Evolutionary conservation across 2,113 vertebrate genomes (phyloP).

Genomic region (Strix aluco): DNA sequence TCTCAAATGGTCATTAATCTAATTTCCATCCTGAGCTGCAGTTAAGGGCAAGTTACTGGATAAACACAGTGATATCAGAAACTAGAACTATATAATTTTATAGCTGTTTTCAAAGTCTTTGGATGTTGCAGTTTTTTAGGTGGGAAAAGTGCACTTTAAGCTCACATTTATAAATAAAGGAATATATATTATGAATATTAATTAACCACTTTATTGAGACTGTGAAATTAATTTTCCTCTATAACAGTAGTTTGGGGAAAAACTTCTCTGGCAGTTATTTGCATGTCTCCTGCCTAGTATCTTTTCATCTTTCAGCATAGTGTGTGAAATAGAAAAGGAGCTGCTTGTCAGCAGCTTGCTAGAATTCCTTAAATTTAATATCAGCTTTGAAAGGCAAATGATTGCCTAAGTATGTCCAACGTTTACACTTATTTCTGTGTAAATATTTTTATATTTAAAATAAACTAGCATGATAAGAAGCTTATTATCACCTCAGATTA

Average conservation of each 20-base stretch:
- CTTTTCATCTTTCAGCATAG: neutral
- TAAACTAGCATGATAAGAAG: neutral
- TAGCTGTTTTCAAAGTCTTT: neutral
- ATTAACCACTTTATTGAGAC: neutral
- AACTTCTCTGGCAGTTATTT: constrained; percentile 23
- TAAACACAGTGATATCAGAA: neutral
- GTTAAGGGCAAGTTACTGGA: constrained; percentile 17
- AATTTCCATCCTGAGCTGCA: constrained; percentile 12
- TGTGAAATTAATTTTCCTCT: neutral
- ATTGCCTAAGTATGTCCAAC: neutral
- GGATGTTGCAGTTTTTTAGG: constrained; percentile 6
- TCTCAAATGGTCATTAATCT: constrained; percentile 32
- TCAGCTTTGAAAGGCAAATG: neutral
- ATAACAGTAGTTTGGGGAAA: neutral
- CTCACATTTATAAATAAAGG: constrained; percentile 37
- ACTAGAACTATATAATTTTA: neutral
- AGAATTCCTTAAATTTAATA: neutral
- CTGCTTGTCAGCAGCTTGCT: neutral
- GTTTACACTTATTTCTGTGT: neutral
- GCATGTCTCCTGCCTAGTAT: neutral
- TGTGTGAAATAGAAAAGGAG: neutral
- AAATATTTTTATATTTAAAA: neutral
- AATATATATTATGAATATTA: neutral
- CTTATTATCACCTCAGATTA: neutral
- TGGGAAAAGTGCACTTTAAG: neutral